Conservation (phyloP, 2,888 invertebrate species). For the Metopia argyrocephala region DNA sequence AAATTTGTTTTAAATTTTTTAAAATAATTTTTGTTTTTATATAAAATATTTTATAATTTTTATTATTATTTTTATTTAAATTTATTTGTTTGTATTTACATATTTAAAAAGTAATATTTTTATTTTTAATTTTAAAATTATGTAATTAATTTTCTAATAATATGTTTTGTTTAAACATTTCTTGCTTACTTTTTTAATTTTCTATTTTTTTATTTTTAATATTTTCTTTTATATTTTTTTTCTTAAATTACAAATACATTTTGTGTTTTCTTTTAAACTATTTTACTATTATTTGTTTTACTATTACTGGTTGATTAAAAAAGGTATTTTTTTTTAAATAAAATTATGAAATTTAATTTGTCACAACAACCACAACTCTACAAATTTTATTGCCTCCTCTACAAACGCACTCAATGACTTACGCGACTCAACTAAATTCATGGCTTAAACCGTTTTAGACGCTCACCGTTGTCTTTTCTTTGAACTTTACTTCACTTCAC, state of each 20-base stretch:
- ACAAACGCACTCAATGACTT: slow-evolving; percentile 77
- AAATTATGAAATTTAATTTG: slow-evolving; percentile 19
- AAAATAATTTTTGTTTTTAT: background rate
- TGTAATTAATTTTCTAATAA: background rate
- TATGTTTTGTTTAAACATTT: slow-evolving; percentile 12
- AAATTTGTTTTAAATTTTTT: background rate
- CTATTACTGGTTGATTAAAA: slow-evolving; percentile 35
- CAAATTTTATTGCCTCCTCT: slow-evolving; percentile 39
- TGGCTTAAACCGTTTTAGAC: slow-evolving; percentile 45
- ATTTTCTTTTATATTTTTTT: slow-evolving; percentile 35
- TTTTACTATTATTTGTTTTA: slow-evolving; percentile 18
- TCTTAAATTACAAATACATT: slow-evolving; percentile 46
- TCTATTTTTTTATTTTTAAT: slow-evolving; percentile 47
- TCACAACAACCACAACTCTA: slow-evolving; percentile 29
- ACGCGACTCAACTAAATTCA: slow-evolving; percentile 78
- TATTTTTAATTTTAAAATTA: background rate
- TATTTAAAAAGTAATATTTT: too few relatives aligned
- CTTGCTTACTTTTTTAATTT: slow-evolving; percentile 35
- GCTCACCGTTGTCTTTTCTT: slow-evolving; percentile 65
- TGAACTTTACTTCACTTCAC: slow-evolving; percentile 44
- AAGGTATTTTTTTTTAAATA: slow-evolving; percentile 19
- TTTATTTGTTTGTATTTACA: background rate
- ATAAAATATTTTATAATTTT: background rate
- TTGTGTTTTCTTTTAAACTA: slow-evolving; percentile 65
- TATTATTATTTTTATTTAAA: background rate